Conservation (phyloP, 2,113 vertebrate genomes). For the Labeo catla region DNA sequence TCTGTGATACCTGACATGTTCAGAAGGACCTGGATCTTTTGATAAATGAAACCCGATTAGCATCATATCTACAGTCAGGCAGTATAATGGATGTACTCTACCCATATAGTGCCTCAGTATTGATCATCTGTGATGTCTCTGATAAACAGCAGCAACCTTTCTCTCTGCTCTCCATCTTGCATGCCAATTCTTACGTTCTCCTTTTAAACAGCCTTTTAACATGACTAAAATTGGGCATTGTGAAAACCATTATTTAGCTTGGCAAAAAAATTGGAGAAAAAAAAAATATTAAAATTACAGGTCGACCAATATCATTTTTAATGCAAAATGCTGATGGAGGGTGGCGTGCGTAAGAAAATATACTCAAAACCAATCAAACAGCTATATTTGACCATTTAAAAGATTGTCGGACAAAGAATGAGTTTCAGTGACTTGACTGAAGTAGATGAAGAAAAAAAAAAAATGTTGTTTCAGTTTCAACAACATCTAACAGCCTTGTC, state of each 20-base stretch:
- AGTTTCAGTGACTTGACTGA: too few species aligned
- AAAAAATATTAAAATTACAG: neutral
- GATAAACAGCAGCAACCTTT: slow-evolving; percentile 10
- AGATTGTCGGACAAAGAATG: too few species aligned
- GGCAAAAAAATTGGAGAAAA: neutral
- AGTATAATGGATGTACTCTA: slow-evolving; percentile 31
- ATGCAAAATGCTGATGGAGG: neutral
- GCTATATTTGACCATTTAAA: too few species aligned
- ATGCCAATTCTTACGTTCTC: neutral
- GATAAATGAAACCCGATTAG: slow-evolving; percentile 6
- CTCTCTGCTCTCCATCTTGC: neutral
- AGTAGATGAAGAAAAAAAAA: too few species aligned
- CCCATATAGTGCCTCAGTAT: slow-evolving; percentile 11
- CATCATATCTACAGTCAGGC: slow-evolving; percentile 10
- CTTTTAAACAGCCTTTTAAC: neutral
- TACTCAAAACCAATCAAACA: neutral
- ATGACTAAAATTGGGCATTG: neutral
- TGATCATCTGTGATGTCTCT: slow-evolving; percentile 30
- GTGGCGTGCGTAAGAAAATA: neutral
- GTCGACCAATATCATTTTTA: neutral
- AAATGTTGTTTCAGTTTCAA: neutral
- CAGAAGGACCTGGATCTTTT: neutral
- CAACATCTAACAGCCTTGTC: neutral
- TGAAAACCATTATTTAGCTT: neutral
- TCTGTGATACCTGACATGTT: neutral